Percentiles rank a stretch among this genome's conserved stretches.
phyloP scores from a whole-genome alignment of 2,113 vertebrate genomes.

The Psophia crepitans region DNA sequence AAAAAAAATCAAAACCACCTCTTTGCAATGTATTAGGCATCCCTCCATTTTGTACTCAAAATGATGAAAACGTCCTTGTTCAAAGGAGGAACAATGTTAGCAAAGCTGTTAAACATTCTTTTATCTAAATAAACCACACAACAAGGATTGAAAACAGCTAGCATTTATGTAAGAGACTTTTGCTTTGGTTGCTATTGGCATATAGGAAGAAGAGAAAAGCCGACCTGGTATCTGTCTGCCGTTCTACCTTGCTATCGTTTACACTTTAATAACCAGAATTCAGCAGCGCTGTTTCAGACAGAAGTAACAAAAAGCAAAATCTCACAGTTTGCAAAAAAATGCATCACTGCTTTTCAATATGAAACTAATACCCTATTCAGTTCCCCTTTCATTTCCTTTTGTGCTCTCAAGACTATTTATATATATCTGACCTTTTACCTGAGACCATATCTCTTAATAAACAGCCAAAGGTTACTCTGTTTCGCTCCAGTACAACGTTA shows the following conservation, averaged over 20 bases:
- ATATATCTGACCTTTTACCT: constrained; percentile 33
- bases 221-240: background rate
- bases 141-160: background rate
- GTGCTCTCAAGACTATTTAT: constrained; percentile 15
- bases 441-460: background rate
- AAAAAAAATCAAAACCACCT: background rate
- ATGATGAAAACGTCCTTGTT: background rate
- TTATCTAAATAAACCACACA: background rate
- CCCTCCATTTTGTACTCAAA: background rate
- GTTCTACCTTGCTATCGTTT: background rate
- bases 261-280: background rate
- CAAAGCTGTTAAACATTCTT: background rate
- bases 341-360: background rate
- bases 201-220: background rate
- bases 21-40: background rate
- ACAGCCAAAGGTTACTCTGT: constrained; percentile 24
- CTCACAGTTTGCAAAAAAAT: background rate
- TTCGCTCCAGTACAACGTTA: background rate
- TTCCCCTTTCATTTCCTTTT: constrained; percentile 26
- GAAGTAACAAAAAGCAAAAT: background rate
- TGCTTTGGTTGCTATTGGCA: background rate
- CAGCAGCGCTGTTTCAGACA: background rate
- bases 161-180: background rate
- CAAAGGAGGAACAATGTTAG: background rate
- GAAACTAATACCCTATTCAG: background rate